These are phyloP conservation scores for Lycophotia porphyrea DNA, from an alignment of 2,888 invertebrate species.

Conservation along the genomic window DNA sequence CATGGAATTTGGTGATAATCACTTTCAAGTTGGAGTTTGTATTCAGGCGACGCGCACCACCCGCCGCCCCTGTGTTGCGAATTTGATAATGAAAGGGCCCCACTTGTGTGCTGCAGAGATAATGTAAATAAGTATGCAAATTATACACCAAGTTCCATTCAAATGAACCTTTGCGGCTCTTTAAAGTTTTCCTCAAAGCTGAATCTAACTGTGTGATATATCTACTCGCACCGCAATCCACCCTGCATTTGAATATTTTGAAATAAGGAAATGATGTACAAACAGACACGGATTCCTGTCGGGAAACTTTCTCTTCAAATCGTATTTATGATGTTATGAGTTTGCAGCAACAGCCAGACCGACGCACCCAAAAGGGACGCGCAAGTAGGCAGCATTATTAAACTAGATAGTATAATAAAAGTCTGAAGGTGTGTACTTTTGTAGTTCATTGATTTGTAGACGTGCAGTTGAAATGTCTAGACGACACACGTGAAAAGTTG, in stretches of 20 bases:
- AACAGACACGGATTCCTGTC: conserved; percentile 79
- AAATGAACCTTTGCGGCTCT: conserved; percentile 88
- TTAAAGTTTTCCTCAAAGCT: conserved; percentile 86
- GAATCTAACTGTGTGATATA: conserved; percentile 78
- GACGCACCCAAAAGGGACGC: conserved; percentile 60
- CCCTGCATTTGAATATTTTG: conserved; percentile 79
- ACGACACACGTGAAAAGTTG: conserved; percentile 15
- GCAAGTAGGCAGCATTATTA: conserved; percentile 58
- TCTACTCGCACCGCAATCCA: conserved; percentile 70
- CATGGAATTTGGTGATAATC: conserved; percentile 85
- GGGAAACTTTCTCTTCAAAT: conserved; percentile 77
- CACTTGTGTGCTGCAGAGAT: conserved; percentile 90
- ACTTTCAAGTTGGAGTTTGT: conserved; percentile 85
- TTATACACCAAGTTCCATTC: conserved; percentile 88
- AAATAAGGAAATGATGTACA: conserved; percentile 82
- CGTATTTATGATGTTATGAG: conserved; percentile 78
- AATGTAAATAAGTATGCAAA: conserved; percentile 91
- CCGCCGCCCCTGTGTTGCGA: conserved; percentile 83
- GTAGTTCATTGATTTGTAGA: conserved; percentile 44
- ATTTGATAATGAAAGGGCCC: conserved; percentile 90
- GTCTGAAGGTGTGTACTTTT: conserved; percentile 32
- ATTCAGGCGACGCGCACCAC: conserved; percentile 78
- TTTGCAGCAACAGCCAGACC: conserved; percentile 68
- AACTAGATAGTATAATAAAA: conserved; percentile 42
- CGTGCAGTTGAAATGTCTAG: conserved; percentile 30